Evolutionary conservation across 2,113 vertebrate genomes (phyloP).

Genomic region (Chamaetylas fuelleborni): DNA sequence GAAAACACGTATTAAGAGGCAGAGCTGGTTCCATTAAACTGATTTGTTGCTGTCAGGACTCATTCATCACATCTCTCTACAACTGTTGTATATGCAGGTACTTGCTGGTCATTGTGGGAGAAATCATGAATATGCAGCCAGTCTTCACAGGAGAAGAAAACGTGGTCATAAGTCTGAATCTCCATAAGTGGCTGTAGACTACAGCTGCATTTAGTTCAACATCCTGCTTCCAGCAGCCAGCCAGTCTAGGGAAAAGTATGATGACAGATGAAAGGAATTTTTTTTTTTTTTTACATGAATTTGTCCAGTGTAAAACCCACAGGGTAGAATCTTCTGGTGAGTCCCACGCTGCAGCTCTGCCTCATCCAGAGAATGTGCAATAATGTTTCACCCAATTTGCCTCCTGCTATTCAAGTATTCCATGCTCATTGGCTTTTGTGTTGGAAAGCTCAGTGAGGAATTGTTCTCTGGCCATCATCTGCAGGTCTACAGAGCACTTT

Average conservation of each 20-base stretch:
- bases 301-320: not conserved
- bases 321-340: not conserved
- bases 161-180: not conserved
- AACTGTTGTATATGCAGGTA: constrained; percentile 17
- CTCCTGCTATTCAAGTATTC: not conserved
- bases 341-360: fast-evolving
- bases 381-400: fast-evolving
- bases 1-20: not conserved
- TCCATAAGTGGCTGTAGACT: not conserved
- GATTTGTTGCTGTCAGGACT: constrained; percentile 60
- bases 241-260: not conserved
- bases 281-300: not conserved
- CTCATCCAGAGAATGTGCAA: not conserved
- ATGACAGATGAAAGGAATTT: not conserved
- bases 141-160: constrained; percentile 45
- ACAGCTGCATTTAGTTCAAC: not conserved
- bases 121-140: constrained; percentile 45
- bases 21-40: constrained; percentile 31
- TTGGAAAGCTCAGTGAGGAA: not conserved
- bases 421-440: not conserved
- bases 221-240: not conserved
- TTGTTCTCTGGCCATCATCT: not conserved
- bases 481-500: not conserved
- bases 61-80: constrained; percentile 59
- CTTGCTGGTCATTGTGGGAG: constrained; percentile 51